Evolutionary conservation across 2,888 invertebrate genomes (phyloP).

Genomic region (Protophormia terraenovae): DNA sequence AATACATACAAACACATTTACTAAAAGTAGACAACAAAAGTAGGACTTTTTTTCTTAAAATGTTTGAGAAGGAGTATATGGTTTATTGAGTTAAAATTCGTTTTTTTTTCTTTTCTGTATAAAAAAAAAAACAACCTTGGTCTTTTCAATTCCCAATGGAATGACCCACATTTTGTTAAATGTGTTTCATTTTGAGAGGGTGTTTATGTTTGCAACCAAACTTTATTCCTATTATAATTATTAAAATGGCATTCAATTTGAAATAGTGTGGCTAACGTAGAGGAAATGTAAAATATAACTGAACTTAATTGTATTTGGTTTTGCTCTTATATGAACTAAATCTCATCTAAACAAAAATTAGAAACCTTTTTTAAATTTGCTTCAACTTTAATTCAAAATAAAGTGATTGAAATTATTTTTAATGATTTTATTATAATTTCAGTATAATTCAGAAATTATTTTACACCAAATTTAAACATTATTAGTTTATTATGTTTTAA

Average conservation of each 20-base stretch:
- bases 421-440: too few relatives aligned
- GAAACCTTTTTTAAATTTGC: too few relatives aligned
- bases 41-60: neutral
- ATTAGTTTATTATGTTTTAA: too few relatives aligned
- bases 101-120: neutral
- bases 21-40: too few relatives aligned
- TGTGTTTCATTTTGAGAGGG: slow-evolving; percentile 20
- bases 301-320: too few relatives aligned
- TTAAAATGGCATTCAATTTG: slow-evolving; percentile 30
- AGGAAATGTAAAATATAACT: neutral
- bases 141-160: slow-evolving; percentile 78
- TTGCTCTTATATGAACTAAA: too few relatives aligned
- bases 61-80: neutral
- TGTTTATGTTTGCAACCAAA: slow-evolving; percentile 22
- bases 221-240: neutral
- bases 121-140: slow-evolving; percentile 36
- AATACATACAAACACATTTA: neutral
- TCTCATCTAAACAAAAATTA: too few relatives aligned
- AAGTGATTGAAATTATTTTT: too few relatives aligned
- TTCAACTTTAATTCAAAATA: too few relatives aligned
- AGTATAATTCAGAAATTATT: too few relatives aligned
- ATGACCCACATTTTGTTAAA: slow-evolving; percentile 78
- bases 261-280: neutral
- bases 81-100: neutral
- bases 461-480: too few relatives aligned